Conservation (phyloP, 2,113 vertebrate species). For the Carassius auratus region DNA sequence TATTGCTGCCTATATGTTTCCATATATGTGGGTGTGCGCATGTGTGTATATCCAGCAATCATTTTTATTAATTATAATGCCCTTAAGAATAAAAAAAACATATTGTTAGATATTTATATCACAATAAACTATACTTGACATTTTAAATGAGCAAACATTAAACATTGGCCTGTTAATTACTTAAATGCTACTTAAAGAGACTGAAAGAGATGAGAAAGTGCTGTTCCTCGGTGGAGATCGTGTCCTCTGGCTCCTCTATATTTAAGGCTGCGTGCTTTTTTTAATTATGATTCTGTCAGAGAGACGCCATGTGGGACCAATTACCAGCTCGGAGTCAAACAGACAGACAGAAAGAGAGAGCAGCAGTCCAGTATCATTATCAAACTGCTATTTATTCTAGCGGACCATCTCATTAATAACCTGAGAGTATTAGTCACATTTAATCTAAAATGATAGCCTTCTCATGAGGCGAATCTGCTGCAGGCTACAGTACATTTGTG, state of each 20-base stretch:
- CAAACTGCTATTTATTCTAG: neutral
- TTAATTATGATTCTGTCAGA: neutral
- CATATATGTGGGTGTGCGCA: too few relatives aligned
- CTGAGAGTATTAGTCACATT: neutral
- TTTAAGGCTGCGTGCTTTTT: neutral
- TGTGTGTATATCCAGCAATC: too few relatives aligned
- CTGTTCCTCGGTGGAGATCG: neutral
- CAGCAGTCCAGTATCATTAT: slow-evolving; percentile 22
- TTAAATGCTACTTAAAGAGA: neutral
- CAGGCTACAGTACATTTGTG: neutral
- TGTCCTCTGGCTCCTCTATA: neutral
- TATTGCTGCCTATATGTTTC: too few relatives aligned
- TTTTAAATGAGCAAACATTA: too few relatives aligned
- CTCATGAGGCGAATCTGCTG: neutral
- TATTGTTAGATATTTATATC: too few relatives aligned
- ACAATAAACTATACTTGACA: too few relatives aligned
- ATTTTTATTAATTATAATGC: too few relatives aligned
- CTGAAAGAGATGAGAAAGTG: neutral
- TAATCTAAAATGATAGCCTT: neutral
- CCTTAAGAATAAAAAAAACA: too few relatives aligned
- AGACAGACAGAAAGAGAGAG: neutral
- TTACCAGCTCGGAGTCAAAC: slow-evolving; percentile 4
- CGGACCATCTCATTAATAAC: neutral
- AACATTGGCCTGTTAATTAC: neutral
- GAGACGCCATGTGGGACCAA: neutral